Base-by-base conservation (phyloP, 2,888 invertebrate species). In the Bibio marci region DNA sequence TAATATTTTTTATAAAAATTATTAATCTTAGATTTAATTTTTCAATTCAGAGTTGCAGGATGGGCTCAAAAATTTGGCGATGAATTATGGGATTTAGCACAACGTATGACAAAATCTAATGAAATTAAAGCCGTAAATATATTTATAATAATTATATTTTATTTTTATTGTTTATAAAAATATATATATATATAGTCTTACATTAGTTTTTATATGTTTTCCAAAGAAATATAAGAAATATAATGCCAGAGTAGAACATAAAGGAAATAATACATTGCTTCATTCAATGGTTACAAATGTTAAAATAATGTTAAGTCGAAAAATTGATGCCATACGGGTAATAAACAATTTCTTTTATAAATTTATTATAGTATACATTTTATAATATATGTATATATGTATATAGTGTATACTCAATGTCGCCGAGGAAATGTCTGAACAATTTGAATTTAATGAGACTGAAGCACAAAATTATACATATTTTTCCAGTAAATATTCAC, bases 271-370 rank as follows among this genome's bases (percentile, higher is more conserved):
- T 41, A 71, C 73, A 50, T 70, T 91, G 53, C 71, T 91, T 48
- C 71, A 72, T 44, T 80, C 83, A 42, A 83, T 90, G 43, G 73
- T 81, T 39, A 71, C 73, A 39, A 85, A 82, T 51, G 80, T 92
- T 41, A 79, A 81, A 45, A 73, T 75, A 39, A 87, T 91, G 81
- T 69, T 90, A 49, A 76, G 80, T 33, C 72, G 81, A 50, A 88
- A 90, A 71, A 82, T 85, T 67, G 82, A 86, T 51, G 87, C 90
- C n/a, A 81, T 90, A 41, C 71, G 71, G 66, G 80, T 80, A 66
- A 63, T n/a, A n/a, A n/a, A n/a, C n/a, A n/a, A 52, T 42, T 43
- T 41, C 26, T 32, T 28, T 44, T 17, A n/a, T 18, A 22, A 8
- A 18, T 35, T 35, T 14, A 30, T 12, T 19, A 33, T 41, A 11